These are phyloP conservation scores for Neosilurus mollespiculum DNA, from an alignment of 2,797 vertebrate genomes.

Conservation along the genomic window DNA sequence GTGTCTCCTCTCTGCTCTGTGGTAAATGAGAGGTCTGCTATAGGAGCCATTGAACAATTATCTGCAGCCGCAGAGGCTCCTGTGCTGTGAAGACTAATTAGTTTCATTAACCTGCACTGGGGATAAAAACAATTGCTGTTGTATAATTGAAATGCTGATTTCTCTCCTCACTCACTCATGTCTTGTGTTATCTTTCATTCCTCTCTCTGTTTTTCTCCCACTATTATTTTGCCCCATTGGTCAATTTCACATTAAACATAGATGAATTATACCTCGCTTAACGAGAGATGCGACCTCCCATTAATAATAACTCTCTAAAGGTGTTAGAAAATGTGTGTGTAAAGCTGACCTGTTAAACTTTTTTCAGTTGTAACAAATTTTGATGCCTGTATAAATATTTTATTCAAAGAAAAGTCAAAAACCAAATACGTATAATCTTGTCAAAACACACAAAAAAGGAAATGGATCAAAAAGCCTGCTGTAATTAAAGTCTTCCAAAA, in stretches of 20 bases:
- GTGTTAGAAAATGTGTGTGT: neutral
- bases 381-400: neutral
- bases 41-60: conserved; percentile 74
- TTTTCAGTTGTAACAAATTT: conserved; percentile 3
- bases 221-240: conserved; percentile 14
- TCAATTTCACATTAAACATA: conserved; percentile 42
- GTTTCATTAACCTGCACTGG: conserved; percentile 77
- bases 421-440: neutral
- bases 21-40: conserved; percentile 74
- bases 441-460: neutral
- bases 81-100: conserved; percentile 79
- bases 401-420: neutral
- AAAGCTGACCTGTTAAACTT: neutral
- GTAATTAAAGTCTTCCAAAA: too few species aligned
- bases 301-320: conserved; percentile 16
- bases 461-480: neutral
- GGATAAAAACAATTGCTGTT: conserved; percentile 79
- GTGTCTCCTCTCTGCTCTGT: conserved; percentile 56
- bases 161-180: conserved; percentile 45
- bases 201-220: conserved; percentile 11
- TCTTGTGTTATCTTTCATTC: conserved; percentile 8
- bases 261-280: conserved; percentile 40
- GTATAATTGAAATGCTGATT: conserved; percentile 79
- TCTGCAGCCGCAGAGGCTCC: conserved; percentile 72
- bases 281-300: conserved; percentile 1